Conservation (phyloP, 1,140 invertebrate genomes). For the Melanaphis sacchari region DNA sequence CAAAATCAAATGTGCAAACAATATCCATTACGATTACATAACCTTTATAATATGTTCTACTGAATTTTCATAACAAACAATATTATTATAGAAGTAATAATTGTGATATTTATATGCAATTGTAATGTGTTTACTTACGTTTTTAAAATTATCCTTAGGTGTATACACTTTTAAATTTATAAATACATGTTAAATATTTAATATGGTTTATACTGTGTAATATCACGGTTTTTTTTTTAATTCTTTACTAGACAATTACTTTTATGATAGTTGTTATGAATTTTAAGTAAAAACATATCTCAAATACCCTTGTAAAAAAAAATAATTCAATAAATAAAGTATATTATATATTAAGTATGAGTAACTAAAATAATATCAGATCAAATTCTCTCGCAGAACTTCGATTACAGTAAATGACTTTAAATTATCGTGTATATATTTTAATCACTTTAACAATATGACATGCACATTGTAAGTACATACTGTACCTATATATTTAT, state of each 20-base stretch:
- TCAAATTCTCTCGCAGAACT: neutral
- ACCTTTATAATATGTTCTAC: neutral
- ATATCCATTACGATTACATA: neutral
- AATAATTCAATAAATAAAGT: neutral
- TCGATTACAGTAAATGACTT: neutral
- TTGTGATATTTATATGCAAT: neutral
- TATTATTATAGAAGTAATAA: too few relatives aligned
- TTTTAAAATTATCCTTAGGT: neutral
- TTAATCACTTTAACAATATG: neutral
- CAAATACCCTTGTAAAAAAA: neutral
- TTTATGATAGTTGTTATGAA: too few relatives aligned
- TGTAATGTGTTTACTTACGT: neutral
- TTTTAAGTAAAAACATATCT: too few relatives aligned
- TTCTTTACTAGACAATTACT: too few relatives aligned
- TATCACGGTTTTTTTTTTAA: too few relatives aligned
- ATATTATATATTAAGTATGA: neutral
- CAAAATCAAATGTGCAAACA: neutral
- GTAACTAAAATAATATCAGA: neutral
- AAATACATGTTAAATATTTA: neutral
- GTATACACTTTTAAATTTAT: neutral
- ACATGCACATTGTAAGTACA: neutral
- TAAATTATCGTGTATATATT: neutral
- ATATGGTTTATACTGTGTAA: neutral
- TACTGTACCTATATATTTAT: too few relatives aligned
- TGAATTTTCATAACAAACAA: neutral